A percentile compares a stretch with the other conserved stretches of the same genome.
phyloP scores from a whole-genome alignment of 2,888 invertebrate species.

The Microplitis deprimator region DNA sequence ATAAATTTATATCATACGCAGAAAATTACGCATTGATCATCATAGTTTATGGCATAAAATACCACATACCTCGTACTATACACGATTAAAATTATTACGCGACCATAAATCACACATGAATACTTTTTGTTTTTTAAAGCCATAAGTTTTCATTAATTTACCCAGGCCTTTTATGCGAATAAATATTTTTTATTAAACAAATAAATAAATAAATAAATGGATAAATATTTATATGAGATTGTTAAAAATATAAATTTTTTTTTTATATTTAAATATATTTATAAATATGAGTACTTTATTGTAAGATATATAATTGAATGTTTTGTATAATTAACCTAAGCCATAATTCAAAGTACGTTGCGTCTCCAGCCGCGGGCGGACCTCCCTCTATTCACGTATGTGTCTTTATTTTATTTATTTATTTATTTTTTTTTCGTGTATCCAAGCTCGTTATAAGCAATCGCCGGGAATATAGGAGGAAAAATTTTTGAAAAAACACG shows the following conservation, averaged over 20 bases:
- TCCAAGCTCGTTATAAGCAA: no score
- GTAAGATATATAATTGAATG: conserved; percentile 70
- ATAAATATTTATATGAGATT: no score
- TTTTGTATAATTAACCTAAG: conserved; percentile 72
- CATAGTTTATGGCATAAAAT: conserved; percentile 36
- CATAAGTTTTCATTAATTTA: background rate
- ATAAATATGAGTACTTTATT: conserved; percentile 5
- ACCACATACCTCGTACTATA: conserved; percentile 16
- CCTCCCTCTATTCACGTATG: conserved; percentile 53
- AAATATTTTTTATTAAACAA: no score
- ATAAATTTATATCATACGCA: conserved; percentile 37
- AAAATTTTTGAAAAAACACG: no score
- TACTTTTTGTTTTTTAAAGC: conserved; percentile 24
- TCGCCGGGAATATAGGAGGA: no score
- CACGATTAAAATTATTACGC: conserved; percentile 44
- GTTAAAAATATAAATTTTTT: no score
- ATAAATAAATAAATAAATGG: no score
- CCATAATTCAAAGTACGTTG: conserved; percentile 71
- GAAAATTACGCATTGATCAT: conserved; percentile 42
- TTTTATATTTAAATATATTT: no score
- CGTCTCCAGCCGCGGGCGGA: conserved; percentile 70
- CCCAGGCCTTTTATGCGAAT: background rate
- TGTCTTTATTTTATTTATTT: conserved; percentile 32
- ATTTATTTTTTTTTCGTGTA: background rate
- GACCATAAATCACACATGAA: conserved; percentile 47